phyloP scores from a whole-genome alignment of 2,113 vertebrate species.

The Piliocolobus tephrosceles region DNA sequence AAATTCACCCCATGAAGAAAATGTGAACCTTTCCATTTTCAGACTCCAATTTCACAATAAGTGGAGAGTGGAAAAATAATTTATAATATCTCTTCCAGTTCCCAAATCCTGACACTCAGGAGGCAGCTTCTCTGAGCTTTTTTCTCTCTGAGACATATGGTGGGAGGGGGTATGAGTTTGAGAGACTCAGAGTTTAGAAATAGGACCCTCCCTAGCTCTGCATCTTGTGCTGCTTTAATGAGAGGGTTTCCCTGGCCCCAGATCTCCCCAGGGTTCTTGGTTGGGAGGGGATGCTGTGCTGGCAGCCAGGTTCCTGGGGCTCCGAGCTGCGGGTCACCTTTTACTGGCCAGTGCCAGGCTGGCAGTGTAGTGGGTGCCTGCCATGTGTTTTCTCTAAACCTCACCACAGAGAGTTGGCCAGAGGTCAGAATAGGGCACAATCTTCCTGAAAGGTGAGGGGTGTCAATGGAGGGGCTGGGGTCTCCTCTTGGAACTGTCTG shows the following conservation, averaged over 20 bases:
- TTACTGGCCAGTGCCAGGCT: not conserved
- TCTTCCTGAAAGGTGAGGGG: not conserved
- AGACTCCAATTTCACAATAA: not conserved
- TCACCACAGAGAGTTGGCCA: not conserved
- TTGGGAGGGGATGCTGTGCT: not conserved
- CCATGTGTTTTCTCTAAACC: not conserved
- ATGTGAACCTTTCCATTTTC: constrained; percentile 45
- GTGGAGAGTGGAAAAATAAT: constrained; percentile 42
- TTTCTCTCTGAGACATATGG: not conserved
- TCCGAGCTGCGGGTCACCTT: constrained; percentile 1
- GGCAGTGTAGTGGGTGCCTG: not conserved
- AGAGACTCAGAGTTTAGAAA: constrained; percentile 52
- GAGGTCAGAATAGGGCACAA: not conserved
- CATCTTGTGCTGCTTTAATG: not conserved
- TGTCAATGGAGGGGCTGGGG: not conserved
- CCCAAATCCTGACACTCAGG: constrained; percentile 20
- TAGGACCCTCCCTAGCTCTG: constrained; percentile 17
- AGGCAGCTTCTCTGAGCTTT: constrained; percentile 19
- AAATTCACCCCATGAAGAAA: not conserved
- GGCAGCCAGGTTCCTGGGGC: not conserved
- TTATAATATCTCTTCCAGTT: constrained; percentile 43
- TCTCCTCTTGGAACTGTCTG: not conserved
- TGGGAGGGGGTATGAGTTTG: not conserved
- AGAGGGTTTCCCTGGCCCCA: not conserved
- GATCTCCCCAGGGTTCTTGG: not conserved